These are phyloP conservation scores for Platycercus adscitus DNA, from an alignment of 2,113 vertebrate genomes.

Conservation along the genomic window DNA sequence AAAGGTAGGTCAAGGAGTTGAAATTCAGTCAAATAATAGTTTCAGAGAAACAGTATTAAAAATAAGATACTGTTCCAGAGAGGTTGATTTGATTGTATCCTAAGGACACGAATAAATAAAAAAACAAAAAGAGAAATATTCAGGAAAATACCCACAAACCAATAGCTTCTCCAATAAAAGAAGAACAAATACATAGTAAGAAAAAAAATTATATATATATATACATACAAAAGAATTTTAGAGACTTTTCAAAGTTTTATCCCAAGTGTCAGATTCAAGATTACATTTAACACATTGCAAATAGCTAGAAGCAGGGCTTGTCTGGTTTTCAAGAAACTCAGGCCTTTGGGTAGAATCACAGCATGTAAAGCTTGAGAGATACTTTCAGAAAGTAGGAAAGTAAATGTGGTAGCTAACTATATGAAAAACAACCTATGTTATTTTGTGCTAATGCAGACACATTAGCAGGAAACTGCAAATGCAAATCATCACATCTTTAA, in stretches of 20 bases:
- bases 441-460: background rate
- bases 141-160: background rate
- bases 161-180: background rate
- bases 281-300: background rate
- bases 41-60: constrained; percentile 28
- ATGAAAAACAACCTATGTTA: background rate
- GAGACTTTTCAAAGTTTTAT: background rate
- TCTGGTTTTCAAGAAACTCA: background rate
- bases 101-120: constrained; percentile 15
- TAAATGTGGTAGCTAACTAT: background rate
- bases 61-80: constrained; percentile 7
- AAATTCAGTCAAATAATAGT: constrained; percentile 31
- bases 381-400: background rate
- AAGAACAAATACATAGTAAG: background rate
- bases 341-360: background rate
- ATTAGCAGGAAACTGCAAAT: background rate
- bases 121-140: background rate
- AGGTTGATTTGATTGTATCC: constrained; percentile 3
- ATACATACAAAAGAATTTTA: background rate
- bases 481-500: background rate
- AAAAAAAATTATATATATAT: background rate
- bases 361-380: background rate
- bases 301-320: background rate
- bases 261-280: background rate
- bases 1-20: background rate